Base-by-base conservation (phyloP, 2,888 invertebrate genomes). In the Drosophila setosimentum region DNA sequence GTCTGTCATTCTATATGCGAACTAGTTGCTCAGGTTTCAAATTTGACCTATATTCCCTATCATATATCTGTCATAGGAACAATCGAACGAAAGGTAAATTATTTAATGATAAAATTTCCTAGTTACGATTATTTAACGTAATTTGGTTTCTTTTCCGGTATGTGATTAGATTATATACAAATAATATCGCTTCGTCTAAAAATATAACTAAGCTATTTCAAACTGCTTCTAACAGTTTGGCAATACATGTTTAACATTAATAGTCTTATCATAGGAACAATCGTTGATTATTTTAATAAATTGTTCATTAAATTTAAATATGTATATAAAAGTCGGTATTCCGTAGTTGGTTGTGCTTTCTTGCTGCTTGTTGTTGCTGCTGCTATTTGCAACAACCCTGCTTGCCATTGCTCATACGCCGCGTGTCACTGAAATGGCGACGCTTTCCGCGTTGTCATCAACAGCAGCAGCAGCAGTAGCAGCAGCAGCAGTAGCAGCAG, bases 381-480 rank as follows among this genome's bases (percentile, higher is more conserved):
- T 53, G 21, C 32, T 16, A 10, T 16, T 37, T 18, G 7, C 40
- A 13, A 55, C 68, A 63, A 69, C 48, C 2, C 30, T 59, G 62
- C 73, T 59, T 32, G 21, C 35, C 80, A 70, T 83, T 80, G 78
- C 87, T 89, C 83, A 89, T 83, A 89, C 87, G 84, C 80, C 83
- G 67, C 68, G 77, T 87, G 76, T 76, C 72, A 68, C 63, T 61
- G 77, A 24, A 76, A 71, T 71, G 68, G 70, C 70, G 63, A 57
- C 85, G 71, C 68, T 74, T 87, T 68, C 33, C 85, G 89, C 82
- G 77, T 70, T 77, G 82, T 75, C 85, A 71, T 81, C 79, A 81
- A 61, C 78, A 77, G 65, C 63, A 74, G 37, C 60, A 68, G 27
- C 57, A 51, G n/a, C 58, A 61, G 7, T 59, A 66, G 1, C 42